Evolutionary conservation across 2,113 vertebrate species (phyloP).

Genomic region (Hemibagrus wyckioides): DNA sequence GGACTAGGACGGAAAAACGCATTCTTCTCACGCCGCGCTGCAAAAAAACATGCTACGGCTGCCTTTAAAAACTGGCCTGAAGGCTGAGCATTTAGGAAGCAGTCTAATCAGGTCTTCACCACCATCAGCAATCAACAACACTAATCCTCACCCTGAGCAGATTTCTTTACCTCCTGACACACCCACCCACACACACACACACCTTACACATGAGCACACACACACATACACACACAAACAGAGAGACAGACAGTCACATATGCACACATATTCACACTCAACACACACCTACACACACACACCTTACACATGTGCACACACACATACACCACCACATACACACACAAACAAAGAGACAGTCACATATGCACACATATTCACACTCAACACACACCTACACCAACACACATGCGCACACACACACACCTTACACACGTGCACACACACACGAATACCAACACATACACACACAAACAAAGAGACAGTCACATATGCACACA

Average conservation of each 20-base stretch:
- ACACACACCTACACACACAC: background rate
- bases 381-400: background rate
- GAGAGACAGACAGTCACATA: too few relatives aligned
- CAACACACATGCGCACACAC: background rate
- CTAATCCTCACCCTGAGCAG: conserved; percentile 44
- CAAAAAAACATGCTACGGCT: background rate
- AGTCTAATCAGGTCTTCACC: background rate
- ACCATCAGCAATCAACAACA: conserved; percentile 16
- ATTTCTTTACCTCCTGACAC: background rate
- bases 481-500: too few relatives aligned
- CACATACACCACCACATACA: too few relatives aligned
- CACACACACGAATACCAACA: too few relatives aligned
- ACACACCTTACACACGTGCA: background rate
- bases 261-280: background rate
- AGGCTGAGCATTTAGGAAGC: conserved; percentile 5
- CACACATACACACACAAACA: too few relatives aligned
- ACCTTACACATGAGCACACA: too few relatives aligned
- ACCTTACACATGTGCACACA: too few relatives aligned
- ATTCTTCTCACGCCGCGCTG: background rate
- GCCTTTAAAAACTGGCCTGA: background rate
- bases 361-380: background rate
- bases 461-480: background rate
- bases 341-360: too few relatives aligned
- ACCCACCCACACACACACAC: background rate
- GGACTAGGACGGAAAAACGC: background rate